Base-by-base conservation (phyloP, 2,888 invertebrate species). In the Seira musarum region DNA sequence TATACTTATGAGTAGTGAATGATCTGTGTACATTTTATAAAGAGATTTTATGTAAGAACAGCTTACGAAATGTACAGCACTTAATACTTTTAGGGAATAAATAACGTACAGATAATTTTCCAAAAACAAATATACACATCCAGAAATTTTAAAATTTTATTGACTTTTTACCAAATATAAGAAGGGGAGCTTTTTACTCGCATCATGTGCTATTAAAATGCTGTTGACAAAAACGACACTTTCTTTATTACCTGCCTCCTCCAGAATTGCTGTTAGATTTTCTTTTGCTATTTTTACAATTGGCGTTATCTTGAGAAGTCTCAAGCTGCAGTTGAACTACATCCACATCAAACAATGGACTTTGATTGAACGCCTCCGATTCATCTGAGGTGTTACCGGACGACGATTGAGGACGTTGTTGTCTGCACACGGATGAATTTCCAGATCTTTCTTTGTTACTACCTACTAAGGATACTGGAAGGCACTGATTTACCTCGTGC, bases 401-500 rank as follows among this genome's bases (percentile, higher is more conserved):
- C 1, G 63, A n/a, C 2, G 53, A 49, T 2, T 64, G 24, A 19
- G 21, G 46, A 6, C 35, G 69, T 49, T 75, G 46, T 13, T 60
- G 19, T 60, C 60, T 60, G 22, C 60, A 10, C n/a, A 10, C 46
- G 25, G 17, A 8, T 64, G n/a, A 10, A 25, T 53, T 53, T 6
- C 3, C 13, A 15, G 64, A 64, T 5, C 17, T 6, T 10, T 30
- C 13, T 3, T 64, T 64, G 19, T 15, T 21, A n/a, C n/a, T 17
- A 19, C 60, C 68, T 10, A 15, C 17, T n/a, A 19, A 2, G 15
- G 6, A 65, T 1, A 60, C 21, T 35, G 81, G 81, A 22, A 81
- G 67, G n/a, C 81, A 81, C 1, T 22, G 35, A 63, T 76, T 76
- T 13, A 81, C 76, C 67, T 81, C 76, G 30, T 76, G 72, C 2